Percentiles rank a stretch among this genome's conserved stretches.
Conservation (phyloP, 2,113 vertebrate genomes). For the Lampris megalopsis region DNA sequence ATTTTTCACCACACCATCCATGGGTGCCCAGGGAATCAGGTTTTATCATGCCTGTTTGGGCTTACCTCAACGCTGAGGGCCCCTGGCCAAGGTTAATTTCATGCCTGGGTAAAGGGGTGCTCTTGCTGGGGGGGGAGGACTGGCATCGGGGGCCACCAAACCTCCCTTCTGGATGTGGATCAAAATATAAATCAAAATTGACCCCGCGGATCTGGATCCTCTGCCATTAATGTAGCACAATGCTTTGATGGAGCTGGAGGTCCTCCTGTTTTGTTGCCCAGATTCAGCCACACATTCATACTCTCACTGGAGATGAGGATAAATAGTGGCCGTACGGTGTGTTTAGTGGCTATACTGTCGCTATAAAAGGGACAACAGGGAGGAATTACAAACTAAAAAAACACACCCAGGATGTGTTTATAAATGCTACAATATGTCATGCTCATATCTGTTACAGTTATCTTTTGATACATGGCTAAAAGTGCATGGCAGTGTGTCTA, state of each 20-base stretch:
- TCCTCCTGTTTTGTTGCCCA: not conserved
- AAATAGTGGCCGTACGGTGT: not conserved
- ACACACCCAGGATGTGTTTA: not conserved
- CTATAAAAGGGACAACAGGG: too few relatives aligned
- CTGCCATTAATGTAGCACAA: conserved; percentile 16
- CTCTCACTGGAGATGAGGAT: not conserved
- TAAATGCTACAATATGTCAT: not conserved
- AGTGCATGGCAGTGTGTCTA: conserved; percentile 27
- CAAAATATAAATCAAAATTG: conserved; percentile 60
- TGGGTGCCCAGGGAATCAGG: conserved; percentile 41
- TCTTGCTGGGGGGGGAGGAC: conserved; percentile 19
- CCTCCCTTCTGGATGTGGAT: conserved; percentile 33
- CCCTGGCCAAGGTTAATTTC: conserved; percentile 69
- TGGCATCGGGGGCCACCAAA: conserved; percentile 34
- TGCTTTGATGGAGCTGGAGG: not conserved
- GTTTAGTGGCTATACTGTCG: not conserved
- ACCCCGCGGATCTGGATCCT: conserved; percentile 26
- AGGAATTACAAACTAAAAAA: not conserved
- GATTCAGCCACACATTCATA: not conserved
- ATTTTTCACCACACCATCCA: conserved; percentile 36
- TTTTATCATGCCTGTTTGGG: conserved; percentile 63
- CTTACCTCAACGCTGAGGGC: conserved; percentile 61
- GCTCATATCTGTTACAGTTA: conserved; percentile 13
- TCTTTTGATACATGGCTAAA: conserved; percentile 44
- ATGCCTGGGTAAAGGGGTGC: conserved; percentile 51